These are phyloP conservation scores for Papilio aristodemus DNA, from an alignment of 1,140 invertebrate species.

Conservation along the genomic window DNA sequence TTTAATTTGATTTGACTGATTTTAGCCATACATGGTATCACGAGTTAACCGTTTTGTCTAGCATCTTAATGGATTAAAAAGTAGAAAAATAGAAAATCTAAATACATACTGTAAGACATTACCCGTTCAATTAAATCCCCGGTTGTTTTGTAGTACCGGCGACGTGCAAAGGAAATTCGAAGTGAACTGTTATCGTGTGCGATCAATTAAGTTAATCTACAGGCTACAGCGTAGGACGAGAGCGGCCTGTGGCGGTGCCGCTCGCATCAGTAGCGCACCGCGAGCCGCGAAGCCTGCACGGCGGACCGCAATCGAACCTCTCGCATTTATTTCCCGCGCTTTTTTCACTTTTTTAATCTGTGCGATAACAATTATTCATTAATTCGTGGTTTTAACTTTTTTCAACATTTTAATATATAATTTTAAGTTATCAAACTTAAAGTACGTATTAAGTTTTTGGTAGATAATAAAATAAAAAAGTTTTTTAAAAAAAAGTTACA, in stretches of 20 bases:
- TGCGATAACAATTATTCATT: constrained; percentile 2
- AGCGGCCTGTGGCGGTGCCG: constrained; percentile 40
- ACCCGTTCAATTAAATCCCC: constrained; percentile 11
- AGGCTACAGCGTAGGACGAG: constrained; percentile 49
- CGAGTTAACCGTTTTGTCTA: too few relatives aligned
- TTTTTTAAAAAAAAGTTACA: constrained; percentile 31
- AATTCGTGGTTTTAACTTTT: not conserved
- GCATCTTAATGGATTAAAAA: too few relatives aligned
- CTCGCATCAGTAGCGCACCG: constrained; percentile 60
- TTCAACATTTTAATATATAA: not conserved
- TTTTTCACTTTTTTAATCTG: constrained; percentile 35
- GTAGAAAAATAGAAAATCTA: too few relatives aligned
- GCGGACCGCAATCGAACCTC: constrained; percentile 41
- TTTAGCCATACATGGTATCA: too few relatives aligned
- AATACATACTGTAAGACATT: not conserved
- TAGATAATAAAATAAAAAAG: constrained; percentile 30
- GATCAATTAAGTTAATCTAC: constrained; percentile 67
- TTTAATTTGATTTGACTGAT: too few relatives aligned
- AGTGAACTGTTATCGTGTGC: constrained; percentile 30
- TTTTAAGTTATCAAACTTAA: not conserved
- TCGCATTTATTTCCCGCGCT: constrained; percentile 47
- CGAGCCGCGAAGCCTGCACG: constrained; percentile 65
- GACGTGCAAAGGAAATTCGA: constrained; percentile 21
- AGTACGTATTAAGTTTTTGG: constrained; percentile 35
- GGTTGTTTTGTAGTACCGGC: not conserved